Base-by-base conservation (phyloP, 2,888 invertebrate species). In the Hetaerina titia region DNA sequence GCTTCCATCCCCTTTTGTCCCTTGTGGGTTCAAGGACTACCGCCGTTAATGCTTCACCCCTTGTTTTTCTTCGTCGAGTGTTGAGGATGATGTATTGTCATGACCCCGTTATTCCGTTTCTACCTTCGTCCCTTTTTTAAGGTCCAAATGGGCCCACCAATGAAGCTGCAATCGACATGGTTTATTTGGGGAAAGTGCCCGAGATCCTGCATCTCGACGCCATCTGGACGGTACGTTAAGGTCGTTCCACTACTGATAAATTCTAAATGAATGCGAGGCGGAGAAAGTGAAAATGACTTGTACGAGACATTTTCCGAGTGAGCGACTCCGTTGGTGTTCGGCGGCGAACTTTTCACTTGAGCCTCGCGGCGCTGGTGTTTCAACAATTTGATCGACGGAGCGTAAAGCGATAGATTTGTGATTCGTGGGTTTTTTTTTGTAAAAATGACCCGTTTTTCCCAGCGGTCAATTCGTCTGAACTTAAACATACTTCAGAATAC, bases 141-240 rank as follows among this genome's bases (percentile, higher is more conserved):
- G 13, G 81, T 13, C 11, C 81, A 31, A 31, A 81, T 81, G 81
- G 31, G n/a, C 31, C 31, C 69, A n/a, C 69, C 69, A n/a, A 69
- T 31, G 25, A 31, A 81, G 81, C 25, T 15, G 81, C 1, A 25
- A 13, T 81, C 81, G 81, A 19, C 1, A 9, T 81, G 81, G 25
- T 81, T 81, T 81, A 81, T 81, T 81, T 81, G 81, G 81, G 25
- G 81, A 81, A 81, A 81, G 81, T 81, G 81, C 22, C 31, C 31
- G 22, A 6, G 81, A 81, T 22, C 31, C 81, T 31, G 69, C 69
- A 15, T 81, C 81, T 81, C 81, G n/a, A 19, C 22, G n/a, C n/a
- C 7, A 69, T 22, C 19, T 6, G 69, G 69, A 69, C 22, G 22
- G 13, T 81, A 0, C 22, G 11, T 13, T 45, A 22, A 31, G 31